Evolutionary conservation across 2,888 invertebrate species (phyloP).

Genomic region (Sisyra terminalis): DNA sequence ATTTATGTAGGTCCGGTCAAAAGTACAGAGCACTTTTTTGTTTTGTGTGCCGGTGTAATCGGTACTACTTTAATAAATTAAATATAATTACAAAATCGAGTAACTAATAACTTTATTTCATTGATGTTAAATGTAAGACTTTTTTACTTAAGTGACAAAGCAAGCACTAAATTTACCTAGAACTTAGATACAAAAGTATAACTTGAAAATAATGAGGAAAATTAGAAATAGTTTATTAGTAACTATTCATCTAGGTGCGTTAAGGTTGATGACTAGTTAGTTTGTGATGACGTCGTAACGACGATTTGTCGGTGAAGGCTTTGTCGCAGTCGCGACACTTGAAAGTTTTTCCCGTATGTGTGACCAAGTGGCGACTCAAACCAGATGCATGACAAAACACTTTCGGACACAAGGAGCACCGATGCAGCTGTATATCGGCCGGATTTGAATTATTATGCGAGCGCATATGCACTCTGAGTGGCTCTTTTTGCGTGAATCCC

Average conservation of each 20-base stretch:
- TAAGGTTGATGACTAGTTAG: slow-evolving; percentile 22
- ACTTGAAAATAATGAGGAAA: no score
- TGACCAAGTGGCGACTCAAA: slow-evolving; percentile 46
- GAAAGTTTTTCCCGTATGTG: slow-evolving; percentile 46
- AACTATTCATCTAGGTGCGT: slow-evolving; percentile 6
- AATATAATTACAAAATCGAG: no score
- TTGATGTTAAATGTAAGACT: no score
- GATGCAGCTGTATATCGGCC: slow-evolving; percentile 40
- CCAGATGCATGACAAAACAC: slow-evolving; percentile 44
- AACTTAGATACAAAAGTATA: no score
- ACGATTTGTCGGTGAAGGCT: slow-evolving; percentile 54
- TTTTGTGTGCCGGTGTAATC: no score
- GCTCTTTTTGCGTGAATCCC: slow-evolving; percentile 56
- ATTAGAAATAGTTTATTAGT: no score
- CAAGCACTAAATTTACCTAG: no score
- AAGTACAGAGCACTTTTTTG: no score
- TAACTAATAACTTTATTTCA: no score
- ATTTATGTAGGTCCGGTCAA: no score
- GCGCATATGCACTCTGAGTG: slow-evolving; percentile 43
- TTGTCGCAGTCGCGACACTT: slow-evolving; percentile 47
- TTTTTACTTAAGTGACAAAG: no score
- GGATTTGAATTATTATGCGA: slow-evolving; percentile 38
- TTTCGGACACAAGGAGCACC: slow-evolving; percentile 48
- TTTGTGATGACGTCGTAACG: slow-evolving; percentile 43
- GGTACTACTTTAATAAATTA: no score